phyloP scores from a whole-genome alignment of 2,113 vertebrate species.

The Ranitomeya variabilis region DNA sequence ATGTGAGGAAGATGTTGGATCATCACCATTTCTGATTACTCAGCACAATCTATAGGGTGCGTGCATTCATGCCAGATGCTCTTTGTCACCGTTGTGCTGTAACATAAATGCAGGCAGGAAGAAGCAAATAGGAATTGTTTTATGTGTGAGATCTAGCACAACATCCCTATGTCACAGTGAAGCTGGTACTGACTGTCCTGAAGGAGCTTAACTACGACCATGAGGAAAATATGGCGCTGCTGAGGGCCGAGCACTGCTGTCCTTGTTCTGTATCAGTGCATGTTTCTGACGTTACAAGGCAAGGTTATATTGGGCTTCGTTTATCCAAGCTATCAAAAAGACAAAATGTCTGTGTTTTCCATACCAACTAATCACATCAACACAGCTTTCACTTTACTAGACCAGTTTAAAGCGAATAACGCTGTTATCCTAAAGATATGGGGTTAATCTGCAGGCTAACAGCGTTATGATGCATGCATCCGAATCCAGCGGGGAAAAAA shows the following conservation, averaged over 20 bases:
- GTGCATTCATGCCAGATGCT: not conserved
- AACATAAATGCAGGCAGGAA: not conserved
- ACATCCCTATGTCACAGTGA: not conserved
- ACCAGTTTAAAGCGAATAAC: too few species aligned
- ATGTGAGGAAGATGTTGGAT: constrained; percentile 33
- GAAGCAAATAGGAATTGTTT: not conserved
- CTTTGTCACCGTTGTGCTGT: not conserved
- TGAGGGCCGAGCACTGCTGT: not conserved
- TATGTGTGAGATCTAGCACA: not conserved
- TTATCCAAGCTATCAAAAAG: too few species aligned
- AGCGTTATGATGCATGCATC: too few species aligned
- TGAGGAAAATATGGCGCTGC: not conserved
- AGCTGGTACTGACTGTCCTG: not conserved
- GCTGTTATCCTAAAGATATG: too few species aligned
- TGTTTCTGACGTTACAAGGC: not conserved
- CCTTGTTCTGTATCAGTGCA: not conserved
- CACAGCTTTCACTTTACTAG: too few species aligned
- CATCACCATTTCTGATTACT: not conserved
- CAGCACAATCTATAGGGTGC: not conserved
- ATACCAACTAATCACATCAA: too few species aligned
- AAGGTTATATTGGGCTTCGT: too few species aligned
- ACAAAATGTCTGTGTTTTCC: too few species aligned
- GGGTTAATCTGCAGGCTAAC: too few species aligned
- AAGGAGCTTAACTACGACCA: not conserved
- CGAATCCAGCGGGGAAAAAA: too few species aligned